These are phyloP conservation scores for Yponomeuta evonymella DNA, from an alignment of 2,888 invertebrate species.

Conservation along the genomic window DNA sequence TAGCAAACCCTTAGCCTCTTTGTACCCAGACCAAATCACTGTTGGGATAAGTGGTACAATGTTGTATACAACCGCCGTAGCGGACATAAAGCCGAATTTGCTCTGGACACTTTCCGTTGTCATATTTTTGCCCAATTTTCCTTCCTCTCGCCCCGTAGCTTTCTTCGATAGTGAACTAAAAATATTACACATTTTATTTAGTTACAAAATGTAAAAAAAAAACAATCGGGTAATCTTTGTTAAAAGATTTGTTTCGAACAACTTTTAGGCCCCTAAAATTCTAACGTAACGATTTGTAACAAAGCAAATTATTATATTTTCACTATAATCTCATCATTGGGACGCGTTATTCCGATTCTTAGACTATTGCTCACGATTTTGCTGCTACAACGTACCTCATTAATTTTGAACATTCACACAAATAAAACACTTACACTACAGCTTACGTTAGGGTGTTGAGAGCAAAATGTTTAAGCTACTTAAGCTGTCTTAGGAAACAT, in stretches of 20 bases:
- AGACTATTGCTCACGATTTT: conserved; percentile 8
- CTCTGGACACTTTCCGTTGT: too few species aligned
- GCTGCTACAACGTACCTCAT: conserved; percentile 7
- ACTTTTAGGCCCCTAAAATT: conserved; percentile 5
- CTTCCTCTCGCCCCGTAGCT: too few species aligned
- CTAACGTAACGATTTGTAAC: conserved; percentile 11
- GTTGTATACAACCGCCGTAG: too few species aligned
- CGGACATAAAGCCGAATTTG: too few species aligned
- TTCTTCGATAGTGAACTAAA: too few species aligned
- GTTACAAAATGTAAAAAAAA: conserved; percentile 2
- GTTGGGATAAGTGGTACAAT: too few species aligned
- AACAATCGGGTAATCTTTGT: background rate
- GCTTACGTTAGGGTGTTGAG: conserved; percentile 15
- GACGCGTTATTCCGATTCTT: background rate
- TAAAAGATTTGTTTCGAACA: background rate
- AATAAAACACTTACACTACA: conserved; percentile 13
- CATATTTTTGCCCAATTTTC: too few species aligned
- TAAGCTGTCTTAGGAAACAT: conserved; percentile 28
- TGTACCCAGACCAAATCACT: too few species aligned
- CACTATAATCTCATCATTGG: conserved; percentile 10
- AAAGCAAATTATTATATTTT: background rate
- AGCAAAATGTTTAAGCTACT: conserved; percentile 16
- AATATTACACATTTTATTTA: too few species aligned
- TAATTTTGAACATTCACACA: conserved; percentile 13
- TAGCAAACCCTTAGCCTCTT: too few species aligned